Evolutionary conservation across 2,888 invertebrate species (phyloP).

Genomic region (Miltochrista miniata): DNA sequence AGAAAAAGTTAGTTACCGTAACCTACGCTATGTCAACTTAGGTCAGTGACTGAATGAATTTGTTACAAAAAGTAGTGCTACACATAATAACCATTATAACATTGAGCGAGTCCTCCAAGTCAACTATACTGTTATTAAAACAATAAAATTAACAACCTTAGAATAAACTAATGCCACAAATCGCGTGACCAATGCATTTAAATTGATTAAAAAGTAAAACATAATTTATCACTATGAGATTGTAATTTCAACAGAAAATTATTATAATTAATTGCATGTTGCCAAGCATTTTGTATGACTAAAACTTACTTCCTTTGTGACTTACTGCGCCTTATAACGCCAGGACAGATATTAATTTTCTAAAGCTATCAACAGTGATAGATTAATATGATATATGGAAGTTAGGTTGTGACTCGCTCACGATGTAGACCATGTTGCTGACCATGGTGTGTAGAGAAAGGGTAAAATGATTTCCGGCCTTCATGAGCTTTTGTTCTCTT

Average conservation of each 20-base stretch:
- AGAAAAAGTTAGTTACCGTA: too few species aligned
- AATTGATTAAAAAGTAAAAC: conserved; percentile 6
- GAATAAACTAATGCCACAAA: conserved; percentile 12
- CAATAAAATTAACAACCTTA: conserved; percentile 36
- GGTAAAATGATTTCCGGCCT: too few species aligned
- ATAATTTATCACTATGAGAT: conserved; percentile 12
- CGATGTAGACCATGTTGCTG: not conserved
- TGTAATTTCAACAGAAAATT: conserved; percentile 12
- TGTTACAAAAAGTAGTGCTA: too few species aligned
- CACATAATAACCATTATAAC: too few species aligned
- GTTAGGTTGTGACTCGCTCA: not conserved
- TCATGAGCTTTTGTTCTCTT: too few species aligned
- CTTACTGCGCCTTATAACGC: conserved; percentile 12
- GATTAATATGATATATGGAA: not conserved
- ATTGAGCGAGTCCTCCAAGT: conserved; percentile 28
- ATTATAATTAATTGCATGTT: conserved; percentile 18
- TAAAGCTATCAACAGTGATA: not conserved
- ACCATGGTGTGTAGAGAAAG: too few species aligned
- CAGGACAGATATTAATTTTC: conserved; percentile 13
- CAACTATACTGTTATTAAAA: conserved; percentile 30
- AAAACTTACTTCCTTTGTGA: conserved; percentile 42
- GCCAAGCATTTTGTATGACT: conserved; percentile 15
- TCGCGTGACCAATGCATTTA: conserved; percentile 36
- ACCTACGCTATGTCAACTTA: too few species aligned
- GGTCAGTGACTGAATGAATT: too few species aligned